These are phyloP conservation scores for Lepus europaeus DNA, from an alignment of 2,113 vertebrate genomes.

Conservation along the genomic window DNA sequence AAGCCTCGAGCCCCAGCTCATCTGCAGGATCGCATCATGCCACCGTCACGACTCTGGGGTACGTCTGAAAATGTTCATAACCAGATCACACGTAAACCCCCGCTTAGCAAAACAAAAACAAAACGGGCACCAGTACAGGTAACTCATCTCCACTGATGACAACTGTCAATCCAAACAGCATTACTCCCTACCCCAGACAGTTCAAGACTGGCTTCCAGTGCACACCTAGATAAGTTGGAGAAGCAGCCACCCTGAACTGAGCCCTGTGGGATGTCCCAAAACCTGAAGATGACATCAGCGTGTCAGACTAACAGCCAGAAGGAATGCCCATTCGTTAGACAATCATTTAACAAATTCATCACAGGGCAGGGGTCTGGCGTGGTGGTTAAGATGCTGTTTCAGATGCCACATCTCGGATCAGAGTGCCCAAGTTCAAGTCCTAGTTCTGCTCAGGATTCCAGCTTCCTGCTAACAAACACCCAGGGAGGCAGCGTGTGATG, in stretches of 20 bases:
- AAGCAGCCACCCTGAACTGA: neutral
- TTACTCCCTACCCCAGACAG: neutral
- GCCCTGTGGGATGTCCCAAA: fast-evolving
- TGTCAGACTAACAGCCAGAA: no score
- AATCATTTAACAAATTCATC: neutral
- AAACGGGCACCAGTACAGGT: neutral
- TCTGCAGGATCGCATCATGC: neutral
- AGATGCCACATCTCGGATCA: no score
- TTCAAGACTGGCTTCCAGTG: fast-evolving
- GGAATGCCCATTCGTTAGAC: neutral
- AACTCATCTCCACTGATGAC: neutral
- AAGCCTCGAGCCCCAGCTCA: neutral
- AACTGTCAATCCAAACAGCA: neutral
- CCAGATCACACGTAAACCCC: neutral
- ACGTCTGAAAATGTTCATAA: neutral
- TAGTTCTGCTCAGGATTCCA: no score
- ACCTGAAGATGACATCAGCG: no score
- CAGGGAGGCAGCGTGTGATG: no score
- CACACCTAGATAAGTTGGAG: neutral
- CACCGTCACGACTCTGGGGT: neutral
- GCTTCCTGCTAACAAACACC: no score
- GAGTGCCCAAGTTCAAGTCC: no score
- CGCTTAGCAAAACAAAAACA: neutral
- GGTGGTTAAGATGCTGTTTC: no score
- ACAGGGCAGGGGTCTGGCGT: no score